Base-by-base conservation (phyloP, 2,888 invertebrate genomes). In the Cataglyphis altisquamis region DNA sequence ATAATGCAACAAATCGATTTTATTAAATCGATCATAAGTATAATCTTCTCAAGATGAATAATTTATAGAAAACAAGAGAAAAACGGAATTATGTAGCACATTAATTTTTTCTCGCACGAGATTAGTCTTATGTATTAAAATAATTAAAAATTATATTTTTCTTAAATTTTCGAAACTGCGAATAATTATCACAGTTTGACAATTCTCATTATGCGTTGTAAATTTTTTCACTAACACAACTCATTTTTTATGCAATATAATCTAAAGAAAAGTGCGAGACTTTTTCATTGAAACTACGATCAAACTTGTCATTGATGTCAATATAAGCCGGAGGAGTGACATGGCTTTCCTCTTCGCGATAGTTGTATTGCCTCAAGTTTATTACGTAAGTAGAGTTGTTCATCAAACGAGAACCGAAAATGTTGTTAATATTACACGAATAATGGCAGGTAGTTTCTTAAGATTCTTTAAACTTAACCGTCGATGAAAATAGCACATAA, bases 301-400 rank as follows among this genome's bases (percentile, higher is more conserved):
- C n/a, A 10, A 57, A 78, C 32, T 15, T 41, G 21, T 45, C 77
- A 41, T 57, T 21, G 63, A 57, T 55, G 25, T 9, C 39, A n/a
- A 41, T 45, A 60, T 57, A 48, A 12, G 15, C 8, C 12, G 25
- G n/a, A 48, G 48, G 21, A 78, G 18, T 36, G 55, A 25, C 45
- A 32, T 25, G 36, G 18, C 60, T 62, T 45, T 2, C 18, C 4
- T 18, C 21, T 15, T 48, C 32, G 21, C 21, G 29, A n/a, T 45
- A 3, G n/a, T 18, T 55, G n/a, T 68, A 78, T 60, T 21, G 32
- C 45, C 25, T 36, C 45, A 36, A 60, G 36, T 62, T 60, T 68
- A 80, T 68, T 68, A 45, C 12, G 18, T 68, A 78, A 57, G 0
- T 32, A 52, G 39, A 1, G 60, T 36, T 60, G 78, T 70, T 70